These are phyloP conservation scores for Rhopalosiphum nymphaeae DNA, from an alignment of 2,888 invertebrate genomes.

Conservation along the genomic window DNA sequence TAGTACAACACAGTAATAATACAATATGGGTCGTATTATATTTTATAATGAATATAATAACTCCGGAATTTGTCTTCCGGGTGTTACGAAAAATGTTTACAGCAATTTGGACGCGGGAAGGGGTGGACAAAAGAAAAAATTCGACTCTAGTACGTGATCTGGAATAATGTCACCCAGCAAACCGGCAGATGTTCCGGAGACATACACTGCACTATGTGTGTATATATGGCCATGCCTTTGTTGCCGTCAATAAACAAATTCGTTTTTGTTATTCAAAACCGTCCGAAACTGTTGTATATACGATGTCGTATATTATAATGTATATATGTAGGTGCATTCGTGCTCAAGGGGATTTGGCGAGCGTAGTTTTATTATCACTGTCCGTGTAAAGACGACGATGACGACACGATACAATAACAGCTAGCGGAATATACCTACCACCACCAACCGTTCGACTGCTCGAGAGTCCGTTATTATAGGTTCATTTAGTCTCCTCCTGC, in stretches of 20 bases:
- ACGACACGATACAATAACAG: not conserved
- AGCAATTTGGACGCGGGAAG: not conserved
- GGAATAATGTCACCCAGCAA: conserved; percentile 48
- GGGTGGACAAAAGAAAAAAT: conserved; percentile 33
- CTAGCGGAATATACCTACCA: not conserved
- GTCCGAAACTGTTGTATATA: conserved; percentile 13
- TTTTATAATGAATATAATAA: conserved; percentile 11
- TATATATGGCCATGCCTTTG: conserved; percentile 32
- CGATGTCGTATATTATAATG: not conserved
- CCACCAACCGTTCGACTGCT: not conserved
- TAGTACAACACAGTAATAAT: not conserved
- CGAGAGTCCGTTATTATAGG: not conserved
- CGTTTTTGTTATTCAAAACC: conserved; percentile 58
- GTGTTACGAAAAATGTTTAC: conserved; percentile 60
- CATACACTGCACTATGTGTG: not conserved
- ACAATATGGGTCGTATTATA: not conserved
- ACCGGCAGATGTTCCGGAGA: conserved; percentile 47
- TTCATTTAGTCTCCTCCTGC: not conserved
- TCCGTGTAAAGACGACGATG: not conserved
- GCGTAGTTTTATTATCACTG: not conserved
- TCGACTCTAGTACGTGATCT: conserved; percentile 51
- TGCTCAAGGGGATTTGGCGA: not conserved
- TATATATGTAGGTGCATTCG: not conserved
- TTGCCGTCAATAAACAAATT: conserved; percentile 51
- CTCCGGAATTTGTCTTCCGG: conserved; percentile 55